Base-by-base conservation (phyloP, 2,113 vertebrate species). In the Clupea harengus region DNA sequence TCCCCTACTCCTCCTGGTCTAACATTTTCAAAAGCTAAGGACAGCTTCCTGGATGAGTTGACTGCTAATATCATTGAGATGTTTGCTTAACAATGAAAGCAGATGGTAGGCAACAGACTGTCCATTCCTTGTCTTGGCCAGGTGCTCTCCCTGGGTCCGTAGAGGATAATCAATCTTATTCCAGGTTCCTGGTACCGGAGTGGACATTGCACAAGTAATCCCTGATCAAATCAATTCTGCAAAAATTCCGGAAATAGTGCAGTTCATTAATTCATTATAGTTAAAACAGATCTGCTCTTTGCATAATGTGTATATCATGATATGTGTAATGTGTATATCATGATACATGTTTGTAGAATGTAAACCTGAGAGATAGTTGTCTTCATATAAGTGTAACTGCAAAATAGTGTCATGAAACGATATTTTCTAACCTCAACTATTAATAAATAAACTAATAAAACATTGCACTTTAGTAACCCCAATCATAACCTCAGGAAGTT, bases 61-160 rank as follows among this genome's bases (percentile, higher is more conserved):
- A 83, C 87, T 86, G 88, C 47, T 88, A 87, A 85, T 82, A 85
- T 83, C 87, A 87, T 89, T 84, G 81, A 84, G 84, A 82, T 54
- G 44, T 86, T 84, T 88, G 80, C 44, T 22, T 86, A 86, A 89
- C 87, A 78, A 28, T 86, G 82, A 86, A 81, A 88, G 82, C 89
- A 89, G 89, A 89, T 87, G 89, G 81, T 83, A 28, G 32, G 52
- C 39, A 25, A 82, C 81, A 67, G 28, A 45, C 81, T 84, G 81
- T 46, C 75, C 67, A 15, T 75, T 28, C 60, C 60, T 28, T 75
- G 67, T 81, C 47, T 67, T 81, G 82, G 85, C 88, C 86, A 88
- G 89, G 89, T 91, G 88, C 85, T 85, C 49, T 85, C 64, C 25
- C 22, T 44, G 6, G 4, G 88, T 89, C 86, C 84, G 83, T 18